Evolutionary conservation across 64 coral and sea anemone species (phyloP).

Genomic region (Pocillopora verrucosa): DNA sequence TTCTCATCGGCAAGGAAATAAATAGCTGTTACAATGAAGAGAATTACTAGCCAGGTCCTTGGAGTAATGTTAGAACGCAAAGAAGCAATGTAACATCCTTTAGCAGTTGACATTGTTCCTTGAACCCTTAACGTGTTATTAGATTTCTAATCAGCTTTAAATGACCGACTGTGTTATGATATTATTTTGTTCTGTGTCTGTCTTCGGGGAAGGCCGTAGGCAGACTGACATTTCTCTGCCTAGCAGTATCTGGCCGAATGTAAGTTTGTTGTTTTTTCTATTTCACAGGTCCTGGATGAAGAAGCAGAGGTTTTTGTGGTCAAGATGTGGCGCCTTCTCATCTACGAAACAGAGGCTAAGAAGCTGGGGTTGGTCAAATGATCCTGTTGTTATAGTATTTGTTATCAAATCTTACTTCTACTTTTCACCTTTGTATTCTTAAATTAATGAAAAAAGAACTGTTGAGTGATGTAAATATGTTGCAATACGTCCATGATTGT

Average conservation of each 20-base stretch:
- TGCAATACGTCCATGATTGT: neutral
- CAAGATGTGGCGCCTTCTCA: constrained; percentile 98
- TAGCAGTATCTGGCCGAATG: too few species aligned
- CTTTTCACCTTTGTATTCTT: neutral
- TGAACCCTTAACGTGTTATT: neutral
- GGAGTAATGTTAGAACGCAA: neutral
- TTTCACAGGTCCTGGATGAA: constrained; percentile 84
- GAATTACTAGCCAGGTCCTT: neutral
- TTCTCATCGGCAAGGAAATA: too few species aligned
- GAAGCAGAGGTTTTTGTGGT: constrained; percentile 99
- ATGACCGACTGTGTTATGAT: too few species aligned
- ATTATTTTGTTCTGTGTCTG: too few species aligned
- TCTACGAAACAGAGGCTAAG: constrained; percentile 99
- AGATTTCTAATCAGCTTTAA: too few species aligned
- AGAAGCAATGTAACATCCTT: neutral
- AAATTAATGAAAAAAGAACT: neutral
- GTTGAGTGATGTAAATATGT: neutral
- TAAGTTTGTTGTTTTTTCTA: neutral
- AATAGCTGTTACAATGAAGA: neutral
- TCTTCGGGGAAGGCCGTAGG: too few species aligned
- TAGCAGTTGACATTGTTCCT: neutral
- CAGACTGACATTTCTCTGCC: too few species aligned
- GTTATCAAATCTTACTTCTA: neutral
- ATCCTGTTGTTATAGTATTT: constrained; percentile 1
- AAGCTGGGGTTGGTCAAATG: constrained; percentile 99